These are phyloP conservation scores for Montipora efflorescens DNA, from an alignment of 64 coral and sea anemone species.

Conservation along the genomic window DNA sequence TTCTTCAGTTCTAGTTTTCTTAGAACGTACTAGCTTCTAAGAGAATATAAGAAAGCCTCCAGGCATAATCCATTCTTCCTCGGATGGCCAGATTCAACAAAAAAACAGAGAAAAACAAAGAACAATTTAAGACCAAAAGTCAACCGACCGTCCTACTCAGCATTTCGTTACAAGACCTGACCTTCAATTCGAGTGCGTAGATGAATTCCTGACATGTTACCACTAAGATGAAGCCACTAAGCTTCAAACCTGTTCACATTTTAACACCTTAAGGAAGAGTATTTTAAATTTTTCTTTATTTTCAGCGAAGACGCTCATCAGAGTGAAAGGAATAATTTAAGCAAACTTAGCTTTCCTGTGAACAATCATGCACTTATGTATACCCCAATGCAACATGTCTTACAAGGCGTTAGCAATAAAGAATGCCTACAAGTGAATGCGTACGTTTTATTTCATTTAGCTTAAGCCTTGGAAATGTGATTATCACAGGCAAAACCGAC, in stretches of 20 bases:
- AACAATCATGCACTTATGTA: conserved; percentile 28
- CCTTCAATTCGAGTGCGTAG: not conserved
- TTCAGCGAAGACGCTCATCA: not conserved
- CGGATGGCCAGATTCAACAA: not conserved
- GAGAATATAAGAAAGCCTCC: not conserved
- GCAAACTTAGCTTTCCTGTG: not conserved
- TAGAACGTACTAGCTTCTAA: not conserved
- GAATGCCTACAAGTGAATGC: not conserved
- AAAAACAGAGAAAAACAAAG: not conserved
- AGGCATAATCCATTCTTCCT: not conserved
- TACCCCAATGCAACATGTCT: conserved; percentile 9
- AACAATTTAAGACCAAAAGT: not conserved
- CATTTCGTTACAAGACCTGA: not conserved
- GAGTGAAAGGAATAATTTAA: not conserved
- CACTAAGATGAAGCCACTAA: not conserved
- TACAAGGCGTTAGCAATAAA: conserved; percentile 28
- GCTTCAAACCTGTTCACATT: not conserved
- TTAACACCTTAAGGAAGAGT: no score
- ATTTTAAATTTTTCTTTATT: no score
- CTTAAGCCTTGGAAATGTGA: not conserved
- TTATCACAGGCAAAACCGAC: not conserved
- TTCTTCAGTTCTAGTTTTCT: not conserved
- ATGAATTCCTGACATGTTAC: not conserved
- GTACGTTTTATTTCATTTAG: not conserved
- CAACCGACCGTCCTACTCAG: not conserved